phyloP scores from a whole-genome alignment of 2,113 vertebrate species.

The Atherinomorus stipes region DNA sequence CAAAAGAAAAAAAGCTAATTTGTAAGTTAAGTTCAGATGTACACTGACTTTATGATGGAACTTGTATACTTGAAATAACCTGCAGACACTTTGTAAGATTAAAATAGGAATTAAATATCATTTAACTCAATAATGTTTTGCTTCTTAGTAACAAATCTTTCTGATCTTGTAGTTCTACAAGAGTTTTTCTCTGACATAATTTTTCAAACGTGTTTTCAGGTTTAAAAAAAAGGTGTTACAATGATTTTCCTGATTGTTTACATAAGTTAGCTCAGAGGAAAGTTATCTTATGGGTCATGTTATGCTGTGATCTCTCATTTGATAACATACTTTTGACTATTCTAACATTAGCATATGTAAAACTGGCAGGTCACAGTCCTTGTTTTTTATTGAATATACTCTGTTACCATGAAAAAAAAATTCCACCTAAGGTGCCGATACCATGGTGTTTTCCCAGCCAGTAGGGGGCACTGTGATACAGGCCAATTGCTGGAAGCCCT shows the following conservation, averaged over 20 bases:
- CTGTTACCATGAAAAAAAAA: not conserved
- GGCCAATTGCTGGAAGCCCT: conserved; percentile 41
- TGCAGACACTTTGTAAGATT: not conserved
- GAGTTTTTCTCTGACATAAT: not conserved
- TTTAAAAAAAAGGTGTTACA: not conserved
- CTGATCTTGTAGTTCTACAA: not conserved
- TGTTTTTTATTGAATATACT: conserved; percentile 25
- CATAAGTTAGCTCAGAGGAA: not conserved
- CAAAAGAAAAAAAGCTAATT: not conserved
- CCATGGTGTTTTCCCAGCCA: conserved; percentile 46
- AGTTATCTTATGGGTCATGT: not conserved
- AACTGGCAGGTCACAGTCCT: not conserved
- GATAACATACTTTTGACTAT: not conserved
- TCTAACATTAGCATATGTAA: not conserved
- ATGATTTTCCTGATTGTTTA: not conserved
- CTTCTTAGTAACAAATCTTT: not conserved
- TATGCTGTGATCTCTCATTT: not conserved
- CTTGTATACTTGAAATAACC: too few relatives aligned
- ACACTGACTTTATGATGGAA: too few relatives aligned
- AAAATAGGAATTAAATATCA: not conserved
- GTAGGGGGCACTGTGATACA: conserved; percentile 85
- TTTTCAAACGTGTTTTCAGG: not conserved
- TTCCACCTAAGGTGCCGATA: not conserved
- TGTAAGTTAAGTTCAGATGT: too few relatives aligned
- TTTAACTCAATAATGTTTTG: not conserved